phyloP scores from a whole-genome alignment of 2,888 invertebrate species.

The Petrolisthes cinctipes region DNA sequence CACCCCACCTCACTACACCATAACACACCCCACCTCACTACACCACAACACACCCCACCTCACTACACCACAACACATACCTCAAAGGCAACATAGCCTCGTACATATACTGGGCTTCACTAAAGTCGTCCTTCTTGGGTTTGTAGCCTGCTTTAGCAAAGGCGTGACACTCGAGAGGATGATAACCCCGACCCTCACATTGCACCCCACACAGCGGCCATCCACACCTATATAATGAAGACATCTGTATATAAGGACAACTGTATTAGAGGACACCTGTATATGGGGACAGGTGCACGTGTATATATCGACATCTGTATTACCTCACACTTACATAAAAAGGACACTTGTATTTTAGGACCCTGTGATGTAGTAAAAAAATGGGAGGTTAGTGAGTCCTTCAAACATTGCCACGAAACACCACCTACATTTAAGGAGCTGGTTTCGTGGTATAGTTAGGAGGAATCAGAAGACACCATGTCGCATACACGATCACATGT shows the following conservation, averaged over 20 bases:
- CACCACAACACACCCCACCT: too few relatives aligned
- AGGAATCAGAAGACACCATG: too few relatives aligned
- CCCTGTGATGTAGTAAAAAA: too few relatives aligned
- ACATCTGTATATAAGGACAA: not conserved
- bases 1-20: not conserved
- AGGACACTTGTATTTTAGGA: too few relatives aligned
- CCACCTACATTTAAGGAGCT: too few relatives aligned
- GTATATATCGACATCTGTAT: not conserved
- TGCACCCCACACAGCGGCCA: conserved; percentile 59
- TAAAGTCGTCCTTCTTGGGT: conserved; percentile 39
- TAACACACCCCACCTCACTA: not conserved
- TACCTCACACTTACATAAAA: too few relatives aligned
- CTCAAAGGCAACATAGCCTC: conserved; percentile 63
- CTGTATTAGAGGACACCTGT: not conserved
- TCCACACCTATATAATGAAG: conserved; percentile 37
- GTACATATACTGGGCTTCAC: conserved; percentile 54
- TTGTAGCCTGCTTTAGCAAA: conserved; percentile 46
- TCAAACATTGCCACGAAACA: too few relatives aligned
- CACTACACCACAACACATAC: conserved; percentile 16
- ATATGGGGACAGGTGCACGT: not conserved
- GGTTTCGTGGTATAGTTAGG: too few relatives aligned
- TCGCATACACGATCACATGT: too few relatives aligned
- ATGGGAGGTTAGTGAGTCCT: too few relatives aligned
- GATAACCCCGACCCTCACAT: conserved; percentile 57
- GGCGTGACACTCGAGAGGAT: conserved; percentile 57